These are phyloP conservation scores for Eilema sororculum DNA, from an alignment of 2,888 invertebrate genomes.

Conservation along the genomic window DNA sequence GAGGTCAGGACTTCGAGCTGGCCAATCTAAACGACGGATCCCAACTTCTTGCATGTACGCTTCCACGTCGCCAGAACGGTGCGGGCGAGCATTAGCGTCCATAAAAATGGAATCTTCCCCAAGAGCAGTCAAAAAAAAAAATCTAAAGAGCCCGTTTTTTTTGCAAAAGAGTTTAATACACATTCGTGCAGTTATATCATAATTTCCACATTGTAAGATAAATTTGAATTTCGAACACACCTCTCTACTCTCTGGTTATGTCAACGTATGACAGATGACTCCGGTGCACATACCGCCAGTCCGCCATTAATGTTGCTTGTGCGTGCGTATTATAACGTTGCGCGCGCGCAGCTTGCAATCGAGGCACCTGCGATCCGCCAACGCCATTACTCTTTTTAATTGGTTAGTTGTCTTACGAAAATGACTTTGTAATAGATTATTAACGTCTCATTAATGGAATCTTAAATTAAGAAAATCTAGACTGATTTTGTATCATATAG, in stretches of 20 bases:
- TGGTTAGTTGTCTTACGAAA: conserved; percentile 54
- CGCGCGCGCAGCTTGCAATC: conserved; percentile 62
- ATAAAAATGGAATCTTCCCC: too few relatives aligned
- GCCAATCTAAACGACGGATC: too few relatives aligned
- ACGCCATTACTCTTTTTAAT: conserved; percentile 65
- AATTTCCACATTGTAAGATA: conserved; percentile 6
- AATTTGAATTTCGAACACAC: conserved; percentile 19
- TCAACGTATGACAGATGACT: conserved; percentile 49
- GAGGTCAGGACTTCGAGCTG: too few relatives aligned
- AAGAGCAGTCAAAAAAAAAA: too few relatives aligned
- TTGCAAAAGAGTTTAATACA: too few relatives aligned
- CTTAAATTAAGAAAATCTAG: conserved; percentile 35
- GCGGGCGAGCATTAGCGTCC: too few relatives aligned
- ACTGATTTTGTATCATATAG: conserved; percentile 22
- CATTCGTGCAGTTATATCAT: not conserved
- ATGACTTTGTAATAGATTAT: conserved; percentile 48
- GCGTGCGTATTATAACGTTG: conserved; percentile 49
- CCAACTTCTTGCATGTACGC: too few relatives aligned
- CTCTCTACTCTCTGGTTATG: conserved; percentile 24
- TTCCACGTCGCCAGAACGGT: too few relatives aligned
- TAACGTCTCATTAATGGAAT: conserved; percentile 46
- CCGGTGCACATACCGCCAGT: conserved; percentile 29
- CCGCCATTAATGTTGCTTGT: conserved; percentile 53
- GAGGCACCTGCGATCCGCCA: conserved; percentile 61
- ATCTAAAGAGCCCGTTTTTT: too few relatives aligned